Base-by-base conservation (phyloP, 2,888 invertebrate genomes). In the Melipona bicolor region DNA sequence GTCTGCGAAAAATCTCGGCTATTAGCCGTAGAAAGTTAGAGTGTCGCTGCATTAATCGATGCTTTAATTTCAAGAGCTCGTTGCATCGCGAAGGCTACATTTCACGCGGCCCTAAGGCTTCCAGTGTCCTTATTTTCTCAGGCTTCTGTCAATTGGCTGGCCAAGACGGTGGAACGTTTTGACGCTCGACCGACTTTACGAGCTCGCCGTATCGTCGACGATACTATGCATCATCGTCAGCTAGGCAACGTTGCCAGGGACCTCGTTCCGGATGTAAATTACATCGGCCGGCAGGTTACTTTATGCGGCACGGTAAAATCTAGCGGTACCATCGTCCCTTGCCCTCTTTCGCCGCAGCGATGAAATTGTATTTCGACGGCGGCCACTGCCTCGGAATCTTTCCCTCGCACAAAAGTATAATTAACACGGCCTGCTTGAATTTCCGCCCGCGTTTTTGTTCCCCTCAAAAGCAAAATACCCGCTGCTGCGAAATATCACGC, bases 251-350 rank as follows among this genome's bases (percentile, higher is more conserved):
- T 43, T 64, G 52, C 54, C 36, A 19, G 70, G 36, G 43, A 50
- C 49, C 59, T 82, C 52, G 77, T 77, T 70, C 32, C 15, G 43
- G 73, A 83, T 82, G 83, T 69, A 82, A 83, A 82, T 82, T 83
- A 43, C 67, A 65, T 43, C 32, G 21, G 69, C 65, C 24, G 59
- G 59, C 21, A 43, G 50, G 24, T 59, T 75, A 65, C 64, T 77
- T 82, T 82, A 82, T 64, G 69, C 73, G 19, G 13, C 32, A 43
- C 27, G 49, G 59, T 82, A 77, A 82, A 83, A 82, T 70, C 54
- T 69, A 67, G 72, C 17, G 17, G 17, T 56, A 61, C 15, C 43
- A 32, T 65, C 64, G 54, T 77, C 59, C 50, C 68, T n/a, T 56
- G 27, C 43, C 19, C 21, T n/a, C 24, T 62, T 64, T 50, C 21